Evolutionary conservation across 2,113 vertebrate species (phyloP), one percentile per base, ranked within the genome.

Genomic region (Saiga tatarica): DNA sequence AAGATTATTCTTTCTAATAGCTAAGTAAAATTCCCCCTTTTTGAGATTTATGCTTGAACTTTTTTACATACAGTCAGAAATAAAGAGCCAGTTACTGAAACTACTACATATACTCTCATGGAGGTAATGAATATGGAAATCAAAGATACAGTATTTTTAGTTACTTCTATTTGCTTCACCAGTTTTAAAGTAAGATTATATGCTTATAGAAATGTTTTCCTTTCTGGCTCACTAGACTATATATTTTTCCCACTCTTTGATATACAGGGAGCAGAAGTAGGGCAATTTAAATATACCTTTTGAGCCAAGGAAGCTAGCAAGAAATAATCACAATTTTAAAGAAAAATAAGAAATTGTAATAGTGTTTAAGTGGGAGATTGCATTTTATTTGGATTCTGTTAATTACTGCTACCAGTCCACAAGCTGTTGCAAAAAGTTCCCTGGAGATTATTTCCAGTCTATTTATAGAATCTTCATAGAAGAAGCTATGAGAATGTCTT

Each of bases 371-470:
- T 52, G 96, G 53, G 94, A 97, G 39, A 17, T 97, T 98, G 98
- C 57, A 87, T 92, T 83, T 74, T 98, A 78, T 98, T 98, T 98
- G 47, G 82, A 82, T 82, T 96, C 33, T 92, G 97, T 94, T 93
- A 98, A 98, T 97, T 98, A 97, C 93, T 95, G 84, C 96, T 89
- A 93, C 84, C 60, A 91, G 81, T 97, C 87, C 39, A 97, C 86
- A 94, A 86, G 50, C 87, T 97, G 92, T 53, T 81, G 71, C 26
- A 85, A 86, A 97, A 97, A 95, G 62, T 98, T 87, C 85, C 93
- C 92, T 53, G 76, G 98, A 90, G 95, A 97, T 97, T 95, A 97
- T 94, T 98, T 98, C 82, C 86, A 97, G 90, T 90, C 92, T 98
- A 90, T 98, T 98, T 97, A 93, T 97, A 87, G 91, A 97, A 86